Conservation (phyloP, 53 echinoderm and acorn worm species). For the Temnopleurus reevesii region DNA sequence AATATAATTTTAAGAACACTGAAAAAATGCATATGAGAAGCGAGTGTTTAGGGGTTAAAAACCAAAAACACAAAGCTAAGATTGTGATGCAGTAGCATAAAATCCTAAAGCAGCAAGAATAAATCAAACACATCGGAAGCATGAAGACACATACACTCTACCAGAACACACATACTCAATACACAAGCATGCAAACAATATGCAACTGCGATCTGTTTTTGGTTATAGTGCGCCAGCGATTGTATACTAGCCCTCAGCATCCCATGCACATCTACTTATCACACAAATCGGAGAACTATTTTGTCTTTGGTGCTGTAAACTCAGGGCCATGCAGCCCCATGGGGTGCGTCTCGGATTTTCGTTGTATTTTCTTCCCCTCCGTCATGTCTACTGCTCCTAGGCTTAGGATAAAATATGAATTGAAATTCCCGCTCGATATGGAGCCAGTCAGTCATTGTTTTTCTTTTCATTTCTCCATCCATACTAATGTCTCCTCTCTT, state of each 20-base stretch:
- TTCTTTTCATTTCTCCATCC: too few species aligned
- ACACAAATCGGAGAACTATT: neutral
- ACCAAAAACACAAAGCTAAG: neutral
- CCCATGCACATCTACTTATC: slow-evolving; percentile 37
- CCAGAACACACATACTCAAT: slow-evolving; percentile 5
- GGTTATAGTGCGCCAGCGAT: neutral
- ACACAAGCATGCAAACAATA: slow-evolving; percentile 24
- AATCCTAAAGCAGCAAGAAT: neutral
- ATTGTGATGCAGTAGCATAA: neutral
- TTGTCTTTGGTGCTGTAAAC: neutral
- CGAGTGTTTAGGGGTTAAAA: neutral
- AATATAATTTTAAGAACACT: too few species aligned
- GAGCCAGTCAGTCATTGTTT: neutral
- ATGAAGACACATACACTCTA: slow-evolving; percentile 5
- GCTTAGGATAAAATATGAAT: slow-evolving; percentile 30
- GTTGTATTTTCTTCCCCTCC: neutral
- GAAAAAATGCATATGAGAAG: too few species aligned
- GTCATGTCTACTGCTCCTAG: neutral
- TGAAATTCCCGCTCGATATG: neutral
- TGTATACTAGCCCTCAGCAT: slow-evolving; percentile 23
- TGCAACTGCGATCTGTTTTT: slow-evolving; percentile 31
- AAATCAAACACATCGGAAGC: slow-evolving; percentile 12
- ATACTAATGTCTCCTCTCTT: neutral
- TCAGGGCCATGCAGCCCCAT: slow-evolving; percentile 3
- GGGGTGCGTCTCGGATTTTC: neutral